Evolutionary conservation across 2,113 vertebrate genomes (phyloP).

Genomic region (Hydrolagus affinis): DNA sequence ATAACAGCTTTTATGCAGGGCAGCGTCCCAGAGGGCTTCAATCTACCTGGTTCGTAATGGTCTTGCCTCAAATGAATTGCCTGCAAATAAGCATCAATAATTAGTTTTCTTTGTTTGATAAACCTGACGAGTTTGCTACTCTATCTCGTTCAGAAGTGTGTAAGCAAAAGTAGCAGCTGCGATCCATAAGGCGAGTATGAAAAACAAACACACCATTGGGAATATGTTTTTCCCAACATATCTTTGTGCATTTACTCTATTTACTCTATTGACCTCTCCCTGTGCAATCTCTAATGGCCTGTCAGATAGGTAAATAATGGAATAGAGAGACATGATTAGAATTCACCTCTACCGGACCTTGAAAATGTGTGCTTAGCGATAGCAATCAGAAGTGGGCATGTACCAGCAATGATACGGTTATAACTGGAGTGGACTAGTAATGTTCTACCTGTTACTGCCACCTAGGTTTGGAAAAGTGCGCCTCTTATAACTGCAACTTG

Average conservation of each 20-base stretch:
- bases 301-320: neutral
- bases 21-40: no score
- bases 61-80: no score
- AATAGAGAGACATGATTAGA: neutral
- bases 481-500: no score
- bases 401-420: neutral
- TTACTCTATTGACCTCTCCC: neutral
- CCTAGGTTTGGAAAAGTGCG: neutral
- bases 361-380: neutral
- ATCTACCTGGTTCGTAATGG: no score
- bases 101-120: no score
- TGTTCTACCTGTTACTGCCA: neutral
- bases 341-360: neutral
- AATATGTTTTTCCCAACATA: neutral
- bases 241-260: neutral
- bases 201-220: neutral
- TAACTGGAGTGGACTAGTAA: neutral
- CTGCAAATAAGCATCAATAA: no score
- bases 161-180: no score
- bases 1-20: no score
- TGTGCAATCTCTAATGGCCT: neutral
- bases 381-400: neutral
- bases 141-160: no score
- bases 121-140: no score
- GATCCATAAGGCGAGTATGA: neutral